A percentile compares a stretch with the other conserved stretches of the same genome.
Evolutionary conservation across 2,797 vertebrate species (phyloP).

Genomic region (Threskiornis aethiopicus): DNA sequence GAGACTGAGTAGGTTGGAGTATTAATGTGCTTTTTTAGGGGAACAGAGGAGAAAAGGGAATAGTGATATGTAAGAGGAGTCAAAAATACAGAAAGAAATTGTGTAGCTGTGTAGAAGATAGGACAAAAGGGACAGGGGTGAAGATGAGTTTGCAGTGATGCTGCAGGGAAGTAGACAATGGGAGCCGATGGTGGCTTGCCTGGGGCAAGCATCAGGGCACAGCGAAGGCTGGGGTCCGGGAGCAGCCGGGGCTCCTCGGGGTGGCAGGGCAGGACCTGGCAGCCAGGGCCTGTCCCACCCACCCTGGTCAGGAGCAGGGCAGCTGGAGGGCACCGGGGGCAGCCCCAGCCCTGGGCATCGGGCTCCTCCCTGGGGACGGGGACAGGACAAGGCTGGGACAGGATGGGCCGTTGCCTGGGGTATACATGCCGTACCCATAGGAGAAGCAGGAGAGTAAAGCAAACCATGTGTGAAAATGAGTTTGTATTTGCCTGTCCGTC

Average conservation of each 20-base stretch:
- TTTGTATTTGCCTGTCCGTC: not conserved
- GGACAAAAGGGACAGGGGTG: not conserved
- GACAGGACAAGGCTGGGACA: not conserved
- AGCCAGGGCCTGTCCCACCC: not conserved
- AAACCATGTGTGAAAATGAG: not conserved
- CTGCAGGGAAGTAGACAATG: not conserved
- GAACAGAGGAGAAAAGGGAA: not conserved
- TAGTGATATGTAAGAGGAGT: not conserved
- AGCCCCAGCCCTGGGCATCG: not conserved
- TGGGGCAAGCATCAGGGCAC: not conserved
- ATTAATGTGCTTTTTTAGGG: not conserved
- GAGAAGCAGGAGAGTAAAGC: not conserved
- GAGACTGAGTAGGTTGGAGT: not conserved
- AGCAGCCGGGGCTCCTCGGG: not conserved
- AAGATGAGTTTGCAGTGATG: not conserved
- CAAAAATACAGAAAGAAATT: not conserved
- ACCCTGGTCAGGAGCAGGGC: not conserved
- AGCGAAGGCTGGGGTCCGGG: not conserved
- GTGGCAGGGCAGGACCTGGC: not conserved
- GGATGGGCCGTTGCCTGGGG: not conserved
- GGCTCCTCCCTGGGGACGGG: not conserved
- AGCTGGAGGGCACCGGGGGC: fast-evolving
- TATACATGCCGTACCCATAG: fast-evolving
- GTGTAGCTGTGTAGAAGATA: not conserved
- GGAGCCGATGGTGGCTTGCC: not conserved